phyloP scores from a whole-genome alignment of 2,888 invertebrate genomes.

The Sinelater perroti region DNA sequence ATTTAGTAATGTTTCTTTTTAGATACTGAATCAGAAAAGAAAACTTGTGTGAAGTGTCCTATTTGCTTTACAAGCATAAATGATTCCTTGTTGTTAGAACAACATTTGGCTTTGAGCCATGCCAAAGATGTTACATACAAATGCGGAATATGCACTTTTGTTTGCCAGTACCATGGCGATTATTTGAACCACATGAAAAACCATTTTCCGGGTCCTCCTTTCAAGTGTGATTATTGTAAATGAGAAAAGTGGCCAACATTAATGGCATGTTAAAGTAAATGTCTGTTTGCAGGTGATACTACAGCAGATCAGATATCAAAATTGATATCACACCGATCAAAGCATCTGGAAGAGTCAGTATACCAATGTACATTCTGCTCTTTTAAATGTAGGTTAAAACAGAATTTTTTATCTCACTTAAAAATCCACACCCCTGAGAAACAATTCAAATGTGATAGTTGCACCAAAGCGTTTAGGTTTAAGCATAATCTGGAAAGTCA shows the following conservation, averaged over 20 bases:
- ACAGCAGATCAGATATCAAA: slow-evolving; percentile 62
- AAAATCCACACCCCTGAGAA: slow-evolving; percentile 68
- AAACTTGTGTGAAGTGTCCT: slow-evolving; percentile 61
- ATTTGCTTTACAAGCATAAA: slow-evolving; percentile 65
- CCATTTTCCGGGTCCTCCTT: slow-evolving; percentile 71
- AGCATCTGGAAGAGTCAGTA: slow-evolving; percentile 63
- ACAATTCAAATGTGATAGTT: slow-evolving; percentile 67
- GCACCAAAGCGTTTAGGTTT: slow-evolving; percentile 67
- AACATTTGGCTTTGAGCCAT: slow-evolving; percentile 66
- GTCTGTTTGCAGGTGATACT: slow-evolving; percentile 52
- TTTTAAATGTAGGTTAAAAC: slow-evolving; percentile 66
- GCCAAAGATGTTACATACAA: slow-evolving; percentile 67
- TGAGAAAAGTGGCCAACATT: too few species aligned
- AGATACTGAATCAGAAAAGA: slow-evolving; percentile 52
- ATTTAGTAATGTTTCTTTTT: slow-evolving; percentile 4
- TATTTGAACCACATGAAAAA: slow-evolving; percentile 70
- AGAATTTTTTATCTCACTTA: slow-evolving; percentile 67
- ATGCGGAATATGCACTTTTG: slow-evolving; percentile 70
- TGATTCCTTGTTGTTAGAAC: slow-evolving; percentile 63
- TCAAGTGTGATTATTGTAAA: slow-evolving; percentile 69
- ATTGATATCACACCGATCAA: slow-evolving; percentile 68
- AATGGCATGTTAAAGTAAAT: too few species aligned
- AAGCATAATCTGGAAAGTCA: slow-evolving; percentile 69
- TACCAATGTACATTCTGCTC: slow-evolving; percentile 66
- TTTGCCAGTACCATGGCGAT: slow-evolving; percentile 69